Evolutionary conservation across 2,797 vertebrate genomes (phyloP), one percentile per base, ranked within the genome.

Genomic region (Acestrorhynchus altus): DNA sequence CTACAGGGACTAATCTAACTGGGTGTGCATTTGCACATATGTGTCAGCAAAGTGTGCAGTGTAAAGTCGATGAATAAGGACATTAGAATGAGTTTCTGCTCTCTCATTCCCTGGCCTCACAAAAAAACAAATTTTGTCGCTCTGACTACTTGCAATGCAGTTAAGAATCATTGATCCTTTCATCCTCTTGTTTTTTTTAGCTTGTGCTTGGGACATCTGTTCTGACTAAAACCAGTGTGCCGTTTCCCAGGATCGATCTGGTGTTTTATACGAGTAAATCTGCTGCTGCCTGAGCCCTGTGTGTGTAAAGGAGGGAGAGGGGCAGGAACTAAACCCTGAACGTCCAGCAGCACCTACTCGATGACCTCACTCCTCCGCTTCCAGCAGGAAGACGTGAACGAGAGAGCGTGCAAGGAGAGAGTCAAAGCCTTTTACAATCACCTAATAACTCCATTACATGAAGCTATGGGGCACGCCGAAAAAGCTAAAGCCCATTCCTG

Each of bases 401-500:
- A 86, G 85, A 90, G 84, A 76, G 74, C 26, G 24, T 13, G 44
- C 20, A 64, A 78, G 74, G 76, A 76, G 67, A 88, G 86, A 91
- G 89, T 88, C 86, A 87, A 85, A 92, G 86, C 91, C 88, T 93
- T 93, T 93, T 93, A 92, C 91, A 92, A 92, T 93, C 93, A 93
- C 92, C 92, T 93, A 92, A 93, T 95, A 94, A 94, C 92, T 93
- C 91, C 91, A 93, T 95, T 94, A 93, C 90, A 90, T 83, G 35
- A 83, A 90, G 90, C 92, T 89, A 86, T 89, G 90, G 89, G 92
- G 90, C 90, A 92, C 83, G 87, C 88, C 90, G 86, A 90, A 90
- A 86, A 83, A 85, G 79, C 76, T 87, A 87, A 82, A 91, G 90
- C 85, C 84, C 89, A 89, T 94, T 93, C 93, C 93, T 93, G 92